Conservation (phyloP, 37 sponge, comb jelly and placozoan species). For the Hormiphora californensis region DNA sequence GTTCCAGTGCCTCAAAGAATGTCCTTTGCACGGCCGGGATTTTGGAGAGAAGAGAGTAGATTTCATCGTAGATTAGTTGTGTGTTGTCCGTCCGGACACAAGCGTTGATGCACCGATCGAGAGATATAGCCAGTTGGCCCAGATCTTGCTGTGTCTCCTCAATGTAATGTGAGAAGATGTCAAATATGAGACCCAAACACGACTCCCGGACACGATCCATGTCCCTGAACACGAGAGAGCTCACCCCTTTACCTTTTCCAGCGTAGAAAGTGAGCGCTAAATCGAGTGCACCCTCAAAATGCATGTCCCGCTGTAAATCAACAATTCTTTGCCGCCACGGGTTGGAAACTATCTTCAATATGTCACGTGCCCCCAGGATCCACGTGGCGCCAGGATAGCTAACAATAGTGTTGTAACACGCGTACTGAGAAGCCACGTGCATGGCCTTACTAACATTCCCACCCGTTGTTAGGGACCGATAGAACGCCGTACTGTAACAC, state of each 20-base stretch:
- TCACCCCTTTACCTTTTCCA: slow-evolving; percentile 42
- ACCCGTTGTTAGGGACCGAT: slow-evolving; percentile 6
- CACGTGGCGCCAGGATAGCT: slow-evolving; percentile 34
- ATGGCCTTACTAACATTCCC: slow-evolving; percentile 48
- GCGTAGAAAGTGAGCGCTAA: not conserved
- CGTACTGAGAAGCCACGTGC: slow-evolving; percentile 44
- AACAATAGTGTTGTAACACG: slow-evolving; percentile 9
- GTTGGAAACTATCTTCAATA: slow-evolving; percentile 22
- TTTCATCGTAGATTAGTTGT: slow-evolving; percentile 44
- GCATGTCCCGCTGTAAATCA: not conserved
- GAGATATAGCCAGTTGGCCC: not conserved
- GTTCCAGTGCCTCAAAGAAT: slow-evolving; percentile 42
- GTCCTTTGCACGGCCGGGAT: slow-evolving; percentile 4
- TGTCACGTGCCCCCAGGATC: slow-evolving; percentile 13
- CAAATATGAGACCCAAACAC: not conserved
- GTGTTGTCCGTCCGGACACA: not conserved
- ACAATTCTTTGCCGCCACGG: slow-evolving; percentile 38
- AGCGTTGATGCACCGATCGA: slow-evolving; percentile 21
- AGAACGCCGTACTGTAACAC: slow-evolving; percentile 42
- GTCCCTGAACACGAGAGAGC: slow-evolving; percentile 20
- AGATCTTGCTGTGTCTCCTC: slow-evolving; percentile 49
- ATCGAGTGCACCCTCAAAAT: slow-evolving; percentile 34
- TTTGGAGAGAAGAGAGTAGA: slow-evolving; percentile 1
- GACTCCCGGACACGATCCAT: not conserved
- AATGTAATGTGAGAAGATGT: slow-evolving; percentile 16